Base-by-base conservation (phyloP, 2,888 invertebrate genomes). In the Drosophila anceps region DNA sequence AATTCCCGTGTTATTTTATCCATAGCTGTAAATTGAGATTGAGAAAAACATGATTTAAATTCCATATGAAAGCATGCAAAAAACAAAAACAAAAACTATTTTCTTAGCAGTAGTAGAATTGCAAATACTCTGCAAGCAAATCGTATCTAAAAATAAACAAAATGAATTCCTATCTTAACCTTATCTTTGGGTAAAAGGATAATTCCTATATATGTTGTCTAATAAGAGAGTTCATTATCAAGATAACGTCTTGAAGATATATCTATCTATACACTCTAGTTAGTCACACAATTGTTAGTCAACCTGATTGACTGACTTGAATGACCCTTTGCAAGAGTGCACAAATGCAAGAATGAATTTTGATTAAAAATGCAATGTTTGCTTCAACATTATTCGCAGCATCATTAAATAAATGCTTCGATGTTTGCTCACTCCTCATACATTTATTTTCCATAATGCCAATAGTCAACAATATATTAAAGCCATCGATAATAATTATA, bases 11-110 rank as follows among this genome's bases (percentile, higher is more conserved):
- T 50, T 70, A 53, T 41, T 54, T 79, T 75, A 81, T 77, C 78
- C 86, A 86, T 82, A 76, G 72, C 88, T 73, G 78, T 44, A 57
- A 73, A 57, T 54, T 57, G 24, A 24, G 27, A 31, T 31, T 24
- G 8, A 48, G 27, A 48, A 37, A 64, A 57, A 43, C 6, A 18
- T 8, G 13, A 63, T 69, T 51, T 31, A 60, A 70, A 50, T 43
- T 50, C 27, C 8, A 33, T 31, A 4, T 18, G 24, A 39, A 60
- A 66, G 43, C 37, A 10, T 18, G 4, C 24, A 24, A 24, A 35
- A 33, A 37, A 39, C 7, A 24, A 46, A 53, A 33, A 44, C 41
- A 1, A 7, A 12, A 55, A 18, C 18, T 29, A 18, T 18, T 18
- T 29, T 20, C 20, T 13, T 12, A 18, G 50, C 4, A 8, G 0